These are phyloP conservation scores for Tricholaema leucomelas DNA, from an alignment of 2,113 vertebrate species.

Conservation along the genomic window DNA sequence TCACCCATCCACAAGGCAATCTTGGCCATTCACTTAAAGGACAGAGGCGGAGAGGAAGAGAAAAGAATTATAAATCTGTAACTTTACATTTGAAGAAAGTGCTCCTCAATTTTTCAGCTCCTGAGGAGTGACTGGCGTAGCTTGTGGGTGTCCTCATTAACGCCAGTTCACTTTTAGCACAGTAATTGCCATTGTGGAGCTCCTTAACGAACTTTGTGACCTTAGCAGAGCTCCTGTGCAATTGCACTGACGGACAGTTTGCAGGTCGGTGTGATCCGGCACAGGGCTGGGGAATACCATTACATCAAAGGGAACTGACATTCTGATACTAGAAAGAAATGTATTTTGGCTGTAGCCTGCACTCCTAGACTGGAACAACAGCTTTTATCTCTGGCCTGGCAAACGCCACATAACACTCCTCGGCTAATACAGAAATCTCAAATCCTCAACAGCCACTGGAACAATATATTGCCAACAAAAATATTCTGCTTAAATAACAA, in stretches of 20 bases:
- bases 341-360: background rate
- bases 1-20: background rate
- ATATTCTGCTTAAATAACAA: constrained; percentile 59
- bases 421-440: constrained; percentile 27
- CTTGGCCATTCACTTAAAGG: background rate
- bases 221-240: background rate
- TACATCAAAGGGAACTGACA: background rate
- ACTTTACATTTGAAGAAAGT: too few relatives aligned
- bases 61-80: too few relatives aligned
- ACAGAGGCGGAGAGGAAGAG: background rate
- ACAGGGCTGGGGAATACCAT: background rate
- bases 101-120: background rate
- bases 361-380: background rate
- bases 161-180: background rate
- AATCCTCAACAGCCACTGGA: constrained; percentile 42
- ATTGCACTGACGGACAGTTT: background rate
- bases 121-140: background rate
- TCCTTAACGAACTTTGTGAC: background rate
- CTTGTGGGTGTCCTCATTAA: background rate
- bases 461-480: constrained; percentile 46
- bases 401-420: constrained; percentile 28
- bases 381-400: constrained; percentile 14
- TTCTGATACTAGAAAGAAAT: background rate
- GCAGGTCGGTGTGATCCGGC: accelerated
- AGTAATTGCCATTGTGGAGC: background rate